Conservation (phyloP, 2,113 vertebrate genomes). For the Labeo rohita region DNA sequence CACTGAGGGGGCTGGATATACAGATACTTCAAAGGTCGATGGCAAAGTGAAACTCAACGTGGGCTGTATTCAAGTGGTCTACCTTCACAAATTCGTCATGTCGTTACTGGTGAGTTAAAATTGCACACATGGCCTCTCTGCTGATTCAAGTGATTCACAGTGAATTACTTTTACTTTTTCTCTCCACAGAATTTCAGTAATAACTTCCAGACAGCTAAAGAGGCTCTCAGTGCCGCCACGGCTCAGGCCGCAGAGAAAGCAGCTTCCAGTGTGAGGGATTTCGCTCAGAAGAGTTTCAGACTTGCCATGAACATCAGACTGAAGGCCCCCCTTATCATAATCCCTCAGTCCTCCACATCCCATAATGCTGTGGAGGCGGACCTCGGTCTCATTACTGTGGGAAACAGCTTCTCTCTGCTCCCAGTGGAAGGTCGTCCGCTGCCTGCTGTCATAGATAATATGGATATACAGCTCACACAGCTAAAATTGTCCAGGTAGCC, state of each 20-base stretch:
- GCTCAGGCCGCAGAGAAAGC: slow-evolving; percentile 90
- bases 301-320: slow-evolving; percentile 82
- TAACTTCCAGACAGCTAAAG: slow-evolving; percentile 88
- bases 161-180: background rate
- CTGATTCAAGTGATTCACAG: background rate
- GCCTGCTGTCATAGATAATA: slow-evolving; percentile 87
- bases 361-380: slow-evolving; percentile 80
- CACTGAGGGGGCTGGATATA: slow-evolving; percentile 84
- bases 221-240: slow-evolving; percentile 86
- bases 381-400: slow-evolving; percentile 83
- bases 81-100: slow-evolving; percentile 93
- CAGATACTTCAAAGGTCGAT: slow-evolving; percentile 86
- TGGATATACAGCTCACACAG: slow-evolving; percentile 85
- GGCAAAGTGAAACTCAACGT: slow-evolving; percentile 87
- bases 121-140: background rate
- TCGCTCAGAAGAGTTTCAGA: slow-evolving; percentile 84
- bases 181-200: slow-evolving; percentile 84
- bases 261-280: slow-evolving; percentile 84
- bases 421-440: slow-evolving; percentile 72
- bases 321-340: slow-evolving; percentile 85
- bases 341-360: slow-evolving; percentile 83
- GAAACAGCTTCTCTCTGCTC: slow-evolving; percentile 81
- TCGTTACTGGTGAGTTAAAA: slow-evolving; percentile 86
- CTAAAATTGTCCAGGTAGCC: slow-evolving; percentile 89
- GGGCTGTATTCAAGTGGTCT: slow-evolving; percentile 93